Base-by-base conservation (phyloP, 2,797 vertebrate species). In the Sylvia borin region DNA sequence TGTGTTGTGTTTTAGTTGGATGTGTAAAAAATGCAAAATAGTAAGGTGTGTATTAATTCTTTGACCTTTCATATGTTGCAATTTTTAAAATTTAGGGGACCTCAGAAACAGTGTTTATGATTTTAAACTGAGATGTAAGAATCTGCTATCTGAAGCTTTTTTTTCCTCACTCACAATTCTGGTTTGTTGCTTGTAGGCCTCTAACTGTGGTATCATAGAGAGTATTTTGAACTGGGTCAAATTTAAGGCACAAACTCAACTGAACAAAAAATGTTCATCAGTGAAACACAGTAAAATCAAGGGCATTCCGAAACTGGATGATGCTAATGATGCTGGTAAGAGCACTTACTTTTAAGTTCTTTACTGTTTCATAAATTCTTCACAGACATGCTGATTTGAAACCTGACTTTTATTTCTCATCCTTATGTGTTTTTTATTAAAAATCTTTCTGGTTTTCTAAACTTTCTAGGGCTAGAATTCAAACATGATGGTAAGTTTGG, bases 281-380 rank as follows among this genome's bases (percentile, higher is more conserved):
- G 99, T 99, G 96, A 99, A 99, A 86, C 98, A 99, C 91, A 99
- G 98, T 97, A 99, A 99, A 98, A 99, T 99, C 95, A 99, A 99
- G 95, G 99, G 99, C 95, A 99, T 99, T 97, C 99, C 99, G 1
- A 99, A 99, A 95, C 96, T 99, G 96, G 99, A 99, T 90, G 99
- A 99, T 79, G 99, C 99, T 90, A 99, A 99, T 73, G 99, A 99
- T 97, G 99, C 99, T 91, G 99, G 99, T 99, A 98, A 97, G 98
- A 88, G 18, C 53, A 62, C 21, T 62, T 85, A 22, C 31, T 62
- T 95, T 51, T 55, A 50, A 65, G 36, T 32, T 94, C 26, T 66
- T 89, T 62, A n/a, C 26, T 68, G 26, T 78, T 77, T 80, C 54
- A 19, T 53, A 53, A 19, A 50, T 77, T 86, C 72, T 80, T 85